Conservation (phyloP, 2,113 vertebrate species). For the Uria aalge region DNA sequence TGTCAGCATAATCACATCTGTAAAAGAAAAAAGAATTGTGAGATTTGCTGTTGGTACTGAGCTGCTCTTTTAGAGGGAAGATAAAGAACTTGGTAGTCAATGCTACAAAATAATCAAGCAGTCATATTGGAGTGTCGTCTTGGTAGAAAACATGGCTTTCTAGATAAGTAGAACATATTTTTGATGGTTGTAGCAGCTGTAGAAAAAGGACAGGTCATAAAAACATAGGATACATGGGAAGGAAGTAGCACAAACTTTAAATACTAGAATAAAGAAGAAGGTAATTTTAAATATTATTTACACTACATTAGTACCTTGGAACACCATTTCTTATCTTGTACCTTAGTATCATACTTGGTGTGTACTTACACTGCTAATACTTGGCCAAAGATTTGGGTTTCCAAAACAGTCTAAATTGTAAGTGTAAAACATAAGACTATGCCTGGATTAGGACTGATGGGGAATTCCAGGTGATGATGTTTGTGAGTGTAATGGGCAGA, state of each 20-base stretch:
- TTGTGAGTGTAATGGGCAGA: background rate
- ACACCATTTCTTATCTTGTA: fast-evolving
- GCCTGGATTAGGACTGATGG: background rate
- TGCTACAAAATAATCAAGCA: background rate
- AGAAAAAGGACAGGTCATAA: background rate
- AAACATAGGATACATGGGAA: background rate
- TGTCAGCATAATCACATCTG: background rate
- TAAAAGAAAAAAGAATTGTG: background rate
- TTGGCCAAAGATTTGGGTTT: background rate
- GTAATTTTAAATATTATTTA: background rate
- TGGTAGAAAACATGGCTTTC: background rate
- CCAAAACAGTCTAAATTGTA: background rate
- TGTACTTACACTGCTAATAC: background rate
- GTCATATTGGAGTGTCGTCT: background rate
- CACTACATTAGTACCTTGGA: background rate
- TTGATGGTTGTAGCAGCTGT: background rate
- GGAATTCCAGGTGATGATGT: background rate
- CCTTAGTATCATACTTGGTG: background rate
- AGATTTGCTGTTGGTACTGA: background rate
- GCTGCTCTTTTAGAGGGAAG: background rate
- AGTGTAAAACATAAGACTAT: background rate
- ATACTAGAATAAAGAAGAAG: background rate
- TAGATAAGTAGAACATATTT: background rate
- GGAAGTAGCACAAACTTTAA: background rate
- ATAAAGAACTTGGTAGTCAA: background rate